phyloP scores from a whole-genome alignment of 2,113 vertebrate genomes.

The Poecilia latipinna region DNA sequence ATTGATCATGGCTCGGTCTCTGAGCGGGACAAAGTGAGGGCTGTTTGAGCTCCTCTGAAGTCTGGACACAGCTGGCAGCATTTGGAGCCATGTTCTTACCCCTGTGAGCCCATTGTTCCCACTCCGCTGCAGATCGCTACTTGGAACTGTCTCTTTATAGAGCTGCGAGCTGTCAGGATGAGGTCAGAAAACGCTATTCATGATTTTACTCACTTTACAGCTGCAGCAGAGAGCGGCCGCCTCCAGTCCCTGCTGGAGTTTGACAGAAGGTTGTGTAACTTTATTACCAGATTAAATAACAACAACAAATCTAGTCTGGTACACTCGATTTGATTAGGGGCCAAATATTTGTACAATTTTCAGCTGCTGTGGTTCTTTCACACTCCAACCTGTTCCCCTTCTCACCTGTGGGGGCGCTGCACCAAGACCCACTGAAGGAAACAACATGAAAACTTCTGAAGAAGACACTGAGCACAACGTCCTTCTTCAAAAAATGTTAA shows the following conservation, averaged over 20 bases:
- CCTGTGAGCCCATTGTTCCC: slow-evolving; percentile 68
- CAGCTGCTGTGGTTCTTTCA: too few species aligned
- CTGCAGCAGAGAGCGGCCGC: slow-evolving; percentile 40
- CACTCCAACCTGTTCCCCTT: too few species aligned
- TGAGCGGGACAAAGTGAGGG: slow-evolving; percentile 71
- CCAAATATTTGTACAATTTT: too few species aligned
- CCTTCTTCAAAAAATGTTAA: too few species aligned
- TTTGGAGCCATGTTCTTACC: slow-evolving; percentile 71
- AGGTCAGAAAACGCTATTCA: slow-evolving; percentile 62
- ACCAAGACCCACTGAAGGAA: too few species aligned
- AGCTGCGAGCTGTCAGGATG: slow-evolving; percentile 52
- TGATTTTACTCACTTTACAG: slow-evolving; percentile 57
- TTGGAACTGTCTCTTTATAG: slow-evolving; percentile 62
- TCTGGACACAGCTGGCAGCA: slow-evolving; percentile 68
- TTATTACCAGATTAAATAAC: too few species aligned
- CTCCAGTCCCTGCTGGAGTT: slow-evolving; percentile 5
- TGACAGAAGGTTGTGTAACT: too few species aligned
- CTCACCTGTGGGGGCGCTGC: too few species aligned
- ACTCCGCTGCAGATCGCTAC: slow-evolving; percentile 52
- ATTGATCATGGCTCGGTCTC: slow-evolving; percentile 76
- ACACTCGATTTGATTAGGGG: too few species aligned
- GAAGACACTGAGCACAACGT: too few species aligned
- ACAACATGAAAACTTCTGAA: too few species aligned
- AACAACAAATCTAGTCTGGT: too few species aligned
- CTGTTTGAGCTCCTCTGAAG: slow-evolving; percentile 73